These are phyloP conservation scores for Lomographa bimaculata DNA, from an alignment of 2,888 invertebrate species.

Conservation along the genomic window DNA sequence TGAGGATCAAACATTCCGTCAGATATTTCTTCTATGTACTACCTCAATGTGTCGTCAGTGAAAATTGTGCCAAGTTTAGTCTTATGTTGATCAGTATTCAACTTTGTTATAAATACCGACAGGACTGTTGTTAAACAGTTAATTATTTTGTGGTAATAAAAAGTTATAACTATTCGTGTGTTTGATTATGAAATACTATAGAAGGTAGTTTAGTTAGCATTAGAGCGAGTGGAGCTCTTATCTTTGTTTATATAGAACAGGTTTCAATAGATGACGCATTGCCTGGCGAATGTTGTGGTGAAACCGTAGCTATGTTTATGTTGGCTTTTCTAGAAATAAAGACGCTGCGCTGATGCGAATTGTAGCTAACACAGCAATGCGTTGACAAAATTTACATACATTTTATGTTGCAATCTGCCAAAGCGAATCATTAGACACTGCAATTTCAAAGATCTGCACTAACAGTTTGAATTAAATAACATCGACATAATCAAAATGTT, in stretches of 20 bases:
- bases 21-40: conserved; percentile 39
- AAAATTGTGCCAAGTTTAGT: conserved; percentile 61
- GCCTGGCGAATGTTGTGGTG: conserved; percentile 37
- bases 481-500: no score
- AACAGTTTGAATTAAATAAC: no score
- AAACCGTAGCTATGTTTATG: conserved; percentile 25
- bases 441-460: no score
- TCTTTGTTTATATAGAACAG: conserved; percentile 10
- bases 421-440: no score
- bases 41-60: conserved; percentile 53
- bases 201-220: no score
- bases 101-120: conserved; percentile 34
- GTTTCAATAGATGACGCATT: conserved; percentile 28
- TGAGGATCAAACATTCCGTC: conserved; percentile 36
- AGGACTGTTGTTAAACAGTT: conserved; percentile 30
- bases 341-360: conserved; percentile 9
- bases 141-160: conserved; percentile 45
- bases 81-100: conserved; percentile 60
- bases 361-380: conserved; percentile 4
- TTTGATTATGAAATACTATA: conserved; percentile 32
- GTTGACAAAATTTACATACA: conserved; percentile 7
- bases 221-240: conserved; percentile 6
- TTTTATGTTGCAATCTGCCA: conserved; percentile 4
- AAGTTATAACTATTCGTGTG: conserved; percentile 29
- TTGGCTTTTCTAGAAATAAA: conserved; percentile 10